Conservation (phyloP, 2,888 invertebrate genomes). For the Corbicula japonica region DNA sequence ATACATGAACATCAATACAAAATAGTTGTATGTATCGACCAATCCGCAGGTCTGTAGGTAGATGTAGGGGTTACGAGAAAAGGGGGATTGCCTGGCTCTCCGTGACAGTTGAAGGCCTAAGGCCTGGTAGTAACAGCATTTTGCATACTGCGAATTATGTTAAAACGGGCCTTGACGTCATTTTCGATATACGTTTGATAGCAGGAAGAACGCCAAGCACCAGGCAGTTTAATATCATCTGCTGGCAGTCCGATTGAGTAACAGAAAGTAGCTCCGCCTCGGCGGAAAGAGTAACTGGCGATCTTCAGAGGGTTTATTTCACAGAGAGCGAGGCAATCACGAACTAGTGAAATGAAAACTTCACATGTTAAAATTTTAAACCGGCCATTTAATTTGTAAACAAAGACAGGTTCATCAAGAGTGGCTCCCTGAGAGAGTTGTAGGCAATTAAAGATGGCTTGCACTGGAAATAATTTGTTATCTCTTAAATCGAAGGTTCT, state of each 20-base stretch:
- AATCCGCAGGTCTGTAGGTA: background rate
- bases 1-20: too few species aligned
- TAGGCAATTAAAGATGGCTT: background rate
- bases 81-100: background rate
- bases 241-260: background rate
- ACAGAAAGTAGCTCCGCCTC: constrained; percentile 1
- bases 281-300: background rate
- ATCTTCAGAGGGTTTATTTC: background rate
- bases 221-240: background rate
- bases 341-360: background rate
- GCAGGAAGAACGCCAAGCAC: background rate
- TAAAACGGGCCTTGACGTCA: background rate
- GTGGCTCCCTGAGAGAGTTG: background rate
- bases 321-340: background rate
- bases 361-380: background rate
- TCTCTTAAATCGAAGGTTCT: background rate
- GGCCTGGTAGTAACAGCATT: too few species aligned
- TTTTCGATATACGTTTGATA: background rate
- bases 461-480: background rate
- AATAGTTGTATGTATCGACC: background rate
- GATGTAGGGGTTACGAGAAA: background rate
- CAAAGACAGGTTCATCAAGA: background rate
- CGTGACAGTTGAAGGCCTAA: background rate
- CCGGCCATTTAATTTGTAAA: background rate
- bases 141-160: background rate